A percentile compares a stretch with the other conserved stretches of the same genome.
Evolutionary conservation across 2,797 vertebrate species (phyloP).

Genomic region (Silurus lanzhouensis): DNA sequence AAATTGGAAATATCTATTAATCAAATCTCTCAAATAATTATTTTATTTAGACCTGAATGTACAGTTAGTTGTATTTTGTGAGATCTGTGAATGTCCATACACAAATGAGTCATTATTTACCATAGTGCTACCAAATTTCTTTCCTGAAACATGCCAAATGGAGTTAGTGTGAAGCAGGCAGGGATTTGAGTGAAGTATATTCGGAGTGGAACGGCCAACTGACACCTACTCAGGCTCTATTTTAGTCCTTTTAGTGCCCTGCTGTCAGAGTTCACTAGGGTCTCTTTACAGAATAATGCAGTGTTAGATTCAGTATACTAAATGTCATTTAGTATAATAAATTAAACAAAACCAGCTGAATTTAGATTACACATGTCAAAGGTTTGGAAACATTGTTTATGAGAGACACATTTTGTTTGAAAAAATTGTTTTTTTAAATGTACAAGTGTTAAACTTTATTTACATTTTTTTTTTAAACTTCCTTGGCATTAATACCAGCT

Average conservation of each 20-base stretch:
- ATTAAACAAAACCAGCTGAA: too few species aligned
- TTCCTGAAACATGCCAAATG: neutral
- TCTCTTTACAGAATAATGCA: neutral
- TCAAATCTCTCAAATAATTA: neutral
- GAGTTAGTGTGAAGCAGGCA: neutral
- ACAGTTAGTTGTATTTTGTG: neutral
- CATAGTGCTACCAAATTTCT: neutral
- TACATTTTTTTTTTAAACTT: too few species aligned
- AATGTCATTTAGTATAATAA: too few species aligned
- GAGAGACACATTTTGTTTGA: too few species aligned
- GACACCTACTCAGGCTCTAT: neutral
- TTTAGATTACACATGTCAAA: too few species aligned
- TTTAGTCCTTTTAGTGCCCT: neutral
- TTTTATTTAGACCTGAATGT: neutral
- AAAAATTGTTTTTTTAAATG: too few species aligned
- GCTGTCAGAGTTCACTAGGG: conserved; percentile 3
- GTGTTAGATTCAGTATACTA: neutral
- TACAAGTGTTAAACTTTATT: too few species aligned
- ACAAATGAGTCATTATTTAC: neutral
- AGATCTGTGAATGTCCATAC: neutral
- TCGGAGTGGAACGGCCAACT: neutral
- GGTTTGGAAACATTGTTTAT: too few species aligned
- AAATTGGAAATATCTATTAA: neutral
- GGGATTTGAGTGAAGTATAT: conserved; percentile 12
- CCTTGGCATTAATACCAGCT: too few species aligned